A percentile compares a stretch with the other conserved stretches of the same genome.
These are phyloP conservation scores for Glaucidium brasilianum DNA, from an alignment of 2,113 vertebrate genomes.

Conservation along the genomic window DNA sequence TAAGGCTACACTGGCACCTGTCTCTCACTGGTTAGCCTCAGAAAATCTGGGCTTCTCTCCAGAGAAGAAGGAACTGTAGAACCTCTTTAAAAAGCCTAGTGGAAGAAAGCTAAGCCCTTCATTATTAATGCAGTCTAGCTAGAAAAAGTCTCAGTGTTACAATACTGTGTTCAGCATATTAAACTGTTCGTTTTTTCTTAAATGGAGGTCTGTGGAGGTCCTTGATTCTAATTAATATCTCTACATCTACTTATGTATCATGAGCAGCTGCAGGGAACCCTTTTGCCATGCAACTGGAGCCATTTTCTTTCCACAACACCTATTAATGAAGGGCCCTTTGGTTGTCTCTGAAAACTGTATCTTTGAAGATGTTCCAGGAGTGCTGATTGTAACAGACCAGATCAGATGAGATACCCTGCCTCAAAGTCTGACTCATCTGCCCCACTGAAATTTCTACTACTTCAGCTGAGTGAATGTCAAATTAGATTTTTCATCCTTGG, in stretches of 20 bases:
- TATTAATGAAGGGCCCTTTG: background rate
- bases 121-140: background rate
- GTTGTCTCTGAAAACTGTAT: background rate
- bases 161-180: background rate
- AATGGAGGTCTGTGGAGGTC: background rate
- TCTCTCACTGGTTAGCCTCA: background rate
- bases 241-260: background rate
- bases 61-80: background rate
- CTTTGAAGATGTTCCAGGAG: background rate
- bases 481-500: background rate
- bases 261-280: background rate
- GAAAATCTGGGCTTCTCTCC: background rate
- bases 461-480: background rate
- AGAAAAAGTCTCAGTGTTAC: background rate
- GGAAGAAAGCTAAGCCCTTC: background rate
- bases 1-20: rapidly evolving
- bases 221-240: background rate
- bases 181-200: background rate
- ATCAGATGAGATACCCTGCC: background rate
- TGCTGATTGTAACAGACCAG: background rate
- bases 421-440: background rate
- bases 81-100: background rate
- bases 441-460: background rate
- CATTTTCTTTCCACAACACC: background rate
- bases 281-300: background rate